These are phyloP conservation scores for Noctua fimbriata DNA, from an alignment of 2,888 invertebrate species.

Conservation along the genomic window DNA sequence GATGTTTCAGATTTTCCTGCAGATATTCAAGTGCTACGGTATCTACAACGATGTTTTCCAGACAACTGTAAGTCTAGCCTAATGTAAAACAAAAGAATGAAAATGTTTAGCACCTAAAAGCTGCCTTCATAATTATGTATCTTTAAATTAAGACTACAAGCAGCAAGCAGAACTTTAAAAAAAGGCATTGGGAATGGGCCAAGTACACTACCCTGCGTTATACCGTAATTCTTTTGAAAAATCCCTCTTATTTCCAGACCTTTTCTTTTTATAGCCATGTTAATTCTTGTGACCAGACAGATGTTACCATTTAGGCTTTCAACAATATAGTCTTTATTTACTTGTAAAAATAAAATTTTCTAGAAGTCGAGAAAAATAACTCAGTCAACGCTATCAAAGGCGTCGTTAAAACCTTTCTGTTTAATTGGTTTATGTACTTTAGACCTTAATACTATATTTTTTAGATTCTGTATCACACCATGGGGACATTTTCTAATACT, in stretches of 20 bases:
- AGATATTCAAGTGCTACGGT: neutral
- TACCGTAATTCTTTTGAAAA: neutral
- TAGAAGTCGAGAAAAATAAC: neutral
- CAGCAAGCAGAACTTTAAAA: neutral
- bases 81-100: neutral
- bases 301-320: neutral
- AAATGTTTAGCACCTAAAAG: neutral
- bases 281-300: neutral
- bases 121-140: neutral
- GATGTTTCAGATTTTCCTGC: conserved; percentile 11
- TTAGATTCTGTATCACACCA: conserved; percentile 3
- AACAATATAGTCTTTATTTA: neutral
- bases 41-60: conserved; percentile 6
- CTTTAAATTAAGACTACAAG: neutral
- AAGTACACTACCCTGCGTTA: neutral
- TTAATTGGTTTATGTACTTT: neutral
- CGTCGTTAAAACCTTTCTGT: neutral
- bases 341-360: neutral
- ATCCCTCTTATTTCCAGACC: neutral
- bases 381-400: neutral
- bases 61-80: neutral
- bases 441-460: neutral
- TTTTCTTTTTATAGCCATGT: neutral
- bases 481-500: conserved; percentile 3
- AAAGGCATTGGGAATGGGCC: neutral